Evolutionary conservation across 2,888 invertebrate species (phyloP), one percentile per base, ranked within the genome.

Genomic region (Trichogramma evanescens): DNA sequence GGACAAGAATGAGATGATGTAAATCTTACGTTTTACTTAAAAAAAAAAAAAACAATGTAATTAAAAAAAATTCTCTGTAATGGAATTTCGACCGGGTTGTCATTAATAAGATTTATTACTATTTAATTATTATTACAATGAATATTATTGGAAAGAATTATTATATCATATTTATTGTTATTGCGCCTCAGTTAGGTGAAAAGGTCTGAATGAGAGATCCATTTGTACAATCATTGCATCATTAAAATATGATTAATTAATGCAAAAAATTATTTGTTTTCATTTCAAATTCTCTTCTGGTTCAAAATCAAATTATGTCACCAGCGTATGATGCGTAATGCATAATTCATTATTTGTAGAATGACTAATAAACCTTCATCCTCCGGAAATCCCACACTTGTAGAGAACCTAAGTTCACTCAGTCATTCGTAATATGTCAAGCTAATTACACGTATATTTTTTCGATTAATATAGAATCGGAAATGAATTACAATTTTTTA

Each of bases 221-320:
- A 76, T 77, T 77, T 77, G 77, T 77, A 77, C 76, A 75, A 77
- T 77, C 74, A 77, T 76, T 75, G 74, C 74, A 74, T 75, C 75
- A 77, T 77, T 77, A 76, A 76, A 77, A 72, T 77, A 77, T 77
- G 74, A 77, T 77, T 76, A 77, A 74, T 76, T 73, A 74, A 45
- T 9, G 72, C 74, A 74, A 68, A 68, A 69, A 72, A 67, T 52
- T 26, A 26, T 10, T 50, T 26, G 13, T 10, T 10, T 6, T 50
- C 38, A 6, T 26, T 10, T 50, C 38, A 26, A 26, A 26, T 26
- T 26, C 26, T 26, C 26, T 26, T 26, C 3, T 26, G 26, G 26
- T 2, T 26, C 26, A 26, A 26, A 26, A 26, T 26, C 26, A 26
- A 26, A 26, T 26, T 2, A 26, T 26, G 2, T 26, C 26, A 26